phyloP scores from a whole-genome alignment of 2,888 invertebrate genomes.

The Lydus trimaculatus region DNA sequence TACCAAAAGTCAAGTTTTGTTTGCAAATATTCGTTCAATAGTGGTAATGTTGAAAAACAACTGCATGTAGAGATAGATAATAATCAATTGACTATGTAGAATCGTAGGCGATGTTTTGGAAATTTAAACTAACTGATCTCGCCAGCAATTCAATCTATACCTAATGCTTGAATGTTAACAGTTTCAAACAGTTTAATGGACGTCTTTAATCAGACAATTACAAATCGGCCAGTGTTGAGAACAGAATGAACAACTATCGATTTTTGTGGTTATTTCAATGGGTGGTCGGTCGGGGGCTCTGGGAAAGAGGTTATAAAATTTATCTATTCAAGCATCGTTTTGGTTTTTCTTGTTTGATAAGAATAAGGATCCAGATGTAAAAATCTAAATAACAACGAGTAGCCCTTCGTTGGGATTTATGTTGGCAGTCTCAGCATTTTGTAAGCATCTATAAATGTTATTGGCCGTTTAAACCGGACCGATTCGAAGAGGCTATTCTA shows the following conservation, averaged over 20 bases:
- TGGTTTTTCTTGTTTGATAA: background rate
- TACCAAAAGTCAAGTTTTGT: background rate
- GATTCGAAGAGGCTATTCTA: conserved; percentile 27
- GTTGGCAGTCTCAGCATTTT: conserved; percentile 23
- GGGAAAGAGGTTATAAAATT: too few relatives aligned
- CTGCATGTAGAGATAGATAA: too few relatives aligned
- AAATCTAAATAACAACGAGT: conserved; percentile 18
- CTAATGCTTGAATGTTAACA: background rate
- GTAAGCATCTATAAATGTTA: conserved; percentile 23
- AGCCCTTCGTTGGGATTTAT: conserved; percentile 18
- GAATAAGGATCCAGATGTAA: background rate
- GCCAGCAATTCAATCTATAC: background rate
- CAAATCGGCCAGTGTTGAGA: background rate
- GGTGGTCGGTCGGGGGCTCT: too few relatives aligned
- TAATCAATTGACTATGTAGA: background rate
- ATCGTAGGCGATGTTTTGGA: background rate
- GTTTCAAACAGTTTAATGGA: background rate
- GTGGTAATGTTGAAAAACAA: background rate
- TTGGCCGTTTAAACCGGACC: conserved; percentile 20
- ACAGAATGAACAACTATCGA: background rate
- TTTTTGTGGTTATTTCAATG: background rate
- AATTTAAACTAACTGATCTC: background rate
- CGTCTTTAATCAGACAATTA: background rate
- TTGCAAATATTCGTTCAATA: background rate
- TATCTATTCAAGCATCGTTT: background rate